Conservation (phyloP, 1,140 invertebrate species). For the Aphis craccivora region DNA sequence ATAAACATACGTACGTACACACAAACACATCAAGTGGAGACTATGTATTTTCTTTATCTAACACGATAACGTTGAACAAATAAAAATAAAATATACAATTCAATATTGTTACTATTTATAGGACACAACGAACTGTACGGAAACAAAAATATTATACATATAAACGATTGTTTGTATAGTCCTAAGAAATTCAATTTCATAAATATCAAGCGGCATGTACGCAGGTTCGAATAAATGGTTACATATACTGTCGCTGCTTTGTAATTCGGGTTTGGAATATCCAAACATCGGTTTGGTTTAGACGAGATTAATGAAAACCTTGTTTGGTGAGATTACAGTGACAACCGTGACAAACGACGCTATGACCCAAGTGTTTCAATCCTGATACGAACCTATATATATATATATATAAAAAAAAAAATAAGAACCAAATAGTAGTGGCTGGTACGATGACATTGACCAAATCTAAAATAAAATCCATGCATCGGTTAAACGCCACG, state of each 20-base stretch:
- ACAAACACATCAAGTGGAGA: not conserved
- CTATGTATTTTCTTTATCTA: not conserved
- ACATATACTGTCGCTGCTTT: not conserved
- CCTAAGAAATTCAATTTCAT: not conserved
- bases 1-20: not conserved
- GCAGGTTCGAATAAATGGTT: not conserved
- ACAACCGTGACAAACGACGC: conserved; percentile 11
- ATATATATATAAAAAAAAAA: not conserved
- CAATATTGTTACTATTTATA: not conserved
- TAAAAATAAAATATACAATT: not conserved
- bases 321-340: conserved; percentile 2
- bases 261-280: not conserved
- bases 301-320: conserved; percentile 3
- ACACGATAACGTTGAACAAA: conserved; percentile 1
- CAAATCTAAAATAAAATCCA: conserved; percentile 1
- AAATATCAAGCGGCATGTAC: not conserved
- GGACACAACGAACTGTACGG: not conserved
- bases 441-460: not conserved
- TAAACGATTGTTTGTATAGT: not conserved
- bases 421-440: not conserved
- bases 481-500: not conserved
- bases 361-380: not conserved
- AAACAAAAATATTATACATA: not conserved
- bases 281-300: not conserved
- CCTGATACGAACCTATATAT: not conserved